Base-by-base conservation (phyloP, 2,113 vertebrate genomes). In the Lampris incognitus region DNA sequence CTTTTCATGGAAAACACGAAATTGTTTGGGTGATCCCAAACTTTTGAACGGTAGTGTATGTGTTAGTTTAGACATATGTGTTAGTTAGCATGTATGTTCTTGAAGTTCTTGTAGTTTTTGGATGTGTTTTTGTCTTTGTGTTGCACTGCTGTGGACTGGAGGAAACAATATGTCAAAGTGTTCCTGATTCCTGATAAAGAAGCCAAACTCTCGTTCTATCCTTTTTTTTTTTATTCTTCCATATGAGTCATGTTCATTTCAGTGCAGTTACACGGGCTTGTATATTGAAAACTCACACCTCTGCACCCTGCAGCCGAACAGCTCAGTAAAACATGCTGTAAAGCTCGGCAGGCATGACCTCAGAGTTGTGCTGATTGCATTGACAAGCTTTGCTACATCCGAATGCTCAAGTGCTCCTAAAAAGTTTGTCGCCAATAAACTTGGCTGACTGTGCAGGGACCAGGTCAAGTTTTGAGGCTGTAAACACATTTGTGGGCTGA, bases 381-480 rank as follows among this genome's bases (percentile, higher is more conserved):
- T 66, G 11, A 70, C 44, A 38, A 49, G 37, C 46, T 70, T 76
- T 46, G 24, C 62, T 64, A 54, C 48, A 66, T 66, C 66, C 80
- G 48, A 55, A 51, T 66, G 49, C 38, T 75, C 3, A n/a, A 59
- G 9, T 78, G 77, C 61, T 60, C 42, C 24, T 11, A 36, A 57
- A 13, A 64, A 57, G 38, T 69, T 61, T 69, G 48, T 3, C 49
- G 9, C 38, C 63, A 80, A 74, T 60, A 77, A 69, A 5, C 7
- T n/a, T 5, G 44, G 44, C 40, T 4, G 50, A n/a, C 38, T 44
- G 38, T 78, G 48, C 57, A 68, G 48, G 51, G 50, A 24, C n/a
- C 2, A 2, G 44, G 52, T 62, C 58, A 42, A 51, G n/a, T 58
- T 54, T 54, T 9, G 2, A 48, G 38, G 13, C 60, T 60, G 63